Evolutionary conservation across 2,888 invertebrate species (phyloP).

Genomic region (Euzetes globulus): DNA sequence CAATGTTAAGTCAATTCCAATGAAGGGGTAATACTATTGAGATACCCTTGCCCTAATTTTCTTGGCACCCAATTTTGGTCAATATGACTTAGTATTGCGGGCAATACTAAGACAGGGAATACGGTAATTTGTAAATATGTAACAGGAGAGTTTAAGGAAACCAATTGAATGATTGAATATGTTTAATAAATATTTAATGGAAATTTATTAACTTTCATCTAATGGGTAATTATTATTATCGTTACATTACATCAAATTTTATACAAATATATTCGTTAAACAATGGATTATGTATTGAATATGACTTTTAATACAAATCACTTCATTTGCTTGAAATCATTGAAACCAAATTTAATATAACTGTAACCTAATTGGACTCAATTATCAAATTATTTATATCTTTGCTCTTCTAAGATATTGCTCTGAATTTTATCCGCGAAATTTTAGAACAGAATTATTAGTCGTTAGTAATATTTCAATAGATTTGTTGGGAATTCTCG

Average conservation of each 20-base stretch:
- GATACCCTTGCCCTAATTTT: too few species aligned
- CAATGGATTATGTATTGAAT: conserved; percentile 10
- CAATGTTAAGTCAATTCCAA: too few species aligned
- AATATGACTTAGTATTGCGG: too few species aligned
- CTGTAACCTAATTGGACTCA: not conserved
- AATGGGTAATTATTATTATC: not conserved
- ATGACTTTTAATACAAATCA: conserved; percentile 10
- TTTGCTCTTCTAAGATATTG: not conserved
- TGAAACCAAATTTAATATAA: not conserved
- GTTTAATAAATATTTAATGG: not conserved
- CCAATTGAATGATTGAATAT: too few species aligned
- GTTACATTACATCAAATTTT: conserved; percentile 11
- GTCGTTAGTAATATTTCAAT: not conserved
- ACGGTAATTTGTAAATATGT: too few species aligned
- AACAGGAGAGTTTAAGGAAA: too few species aligned
- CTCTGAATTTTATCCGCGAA: not conserved
- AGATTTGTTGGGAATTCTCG: not conserved
- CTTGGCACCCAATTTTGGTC: too few species aligned
- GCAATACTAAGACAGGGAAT: too few species aligned
- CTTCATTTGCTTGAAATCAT: not conserved
- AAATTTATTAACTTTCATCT: not conserved
- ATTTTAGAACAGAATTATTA: not conserved
- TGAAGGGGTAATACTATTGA: too few species aligned
- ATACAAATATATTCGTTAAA: not conserved
- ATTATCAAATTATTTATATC: not conserved